Base-by-base conservation (phyloP, 1,140 invertebrate genomes). In the Lineus longissimus region DNA sequence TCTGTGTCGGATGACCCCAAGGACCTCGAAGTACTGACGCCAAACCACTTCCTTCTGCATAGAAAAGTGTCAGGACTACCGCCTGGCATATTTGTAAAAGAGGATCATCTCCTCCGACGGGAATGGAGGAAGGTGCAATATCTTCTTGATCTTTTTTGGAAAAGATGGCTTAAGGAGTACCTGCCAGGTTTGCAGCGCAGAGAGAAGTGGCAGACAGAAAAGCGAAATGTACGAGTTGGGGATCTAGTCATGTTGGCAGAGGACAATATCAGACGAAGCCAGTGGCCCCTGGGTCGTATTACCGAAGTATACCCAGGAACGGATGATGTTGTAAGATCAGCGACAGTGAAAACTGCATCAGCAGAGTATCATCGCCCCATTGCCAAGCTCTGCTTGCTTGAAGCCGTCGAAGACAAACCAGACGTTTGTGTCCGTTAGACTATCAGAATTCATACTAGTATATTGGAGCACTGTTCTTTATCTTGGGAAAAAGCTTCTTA, bases 121-220 rank as follows among this genome's bases (percentile, higher is more conserved):
- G 30, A 27, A 25, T 57, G 55, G 55, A 23, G 29, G 17, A 57
- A 57, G 29, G 55, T 30, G 23, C 55, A 57, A 30, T 30, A 57
- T 11, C 30, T 57, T 57, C 11, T 25, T 27, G 11, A 57, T 23
- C 11, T 27, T 11, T 57, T 57, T n/a, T 57, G 55, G 55, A 27
- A n/a, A 27, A n/a, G 23, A 30, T 30, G 55, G 55, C 19, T 23
- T 23, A n/a, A 6, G 11, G 55, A 30, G n/a, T 57, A 57, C 55
- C 9, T 57, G 25, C 22, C 19, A 2, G 7, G 29, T 7, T 13
- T 57, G 17, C 23, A 23, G 29, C 7, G n/a, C n/a, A 23, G 55
- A 6, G 22, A 57, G 27, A 57, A 30, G 25, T 57, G 55, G 29
- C 11, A 25, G 19, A 2, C 9, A 11, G 11, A 27, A 27, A 57